phyloP scores from a whole-genome alignment of 2,797 vertebrate species.

The Pangasius larnaudii region DNA sequence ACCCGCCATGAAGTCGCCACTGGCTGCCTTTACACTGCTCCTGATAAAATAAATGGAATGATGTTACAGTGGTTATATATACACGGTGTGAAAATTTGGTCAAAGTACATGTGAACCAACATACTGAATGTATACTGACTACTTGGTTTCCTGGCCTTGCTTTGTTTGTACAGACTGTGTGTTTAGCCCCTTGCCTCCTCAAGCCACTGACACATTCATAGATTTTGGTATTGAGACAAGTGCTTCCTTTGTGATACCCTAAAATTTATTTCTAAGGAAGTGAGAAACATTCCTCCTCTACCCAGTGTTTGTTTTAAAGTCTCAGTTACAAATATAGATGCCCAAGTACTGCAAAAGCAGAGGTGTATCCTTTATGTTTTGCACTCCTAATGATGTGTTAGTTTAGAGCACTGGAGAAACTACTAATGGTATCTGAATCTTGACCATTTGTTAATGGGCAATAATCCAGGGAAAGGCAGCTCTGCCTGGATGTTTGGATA shows the following conservation, averaged over 20 bases:
- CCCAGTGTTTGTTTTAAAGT: constrained; percentile 14
- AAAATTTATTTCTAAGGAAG: constrained; percentile 15
- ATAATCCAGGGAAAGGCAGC: constrained; percentile 47
- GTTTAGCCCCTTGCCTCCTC: constrained; percentile 35
- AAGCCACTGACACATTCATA: constrained; percentile 38
- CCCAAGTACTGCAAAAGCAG: background rate
- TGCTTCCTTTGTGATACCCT: constrained; percentile 22
- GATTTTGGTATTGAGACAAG: constrained; percentile 18
- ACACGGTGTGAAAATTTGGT: constrained; percentile 21
- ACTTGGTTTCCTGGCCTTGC: constrained; percentile 24
- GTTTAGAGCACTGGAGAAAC: constrained; percentile 34
- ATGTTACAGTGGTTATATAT: constrained; percentile 34
- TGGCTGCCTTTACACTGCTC: constrained; percentile 28
- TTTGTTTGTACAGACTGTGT: constrained; percentile 49
- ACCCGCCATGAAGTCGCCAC: constrained; percentile 30
- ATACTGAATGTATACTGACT: constrained; percentile 32
- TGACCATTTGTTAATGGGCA: constrained; percentile 33
- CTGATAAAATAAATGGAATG: constrained; percentile 51
- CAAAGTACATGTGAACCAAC: constrained; percentile 36
- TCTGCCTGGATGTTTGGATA: constrained; percentile 50
- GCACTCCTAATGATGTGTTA: constrained; percentile 32
- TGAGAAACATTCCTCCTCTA: constrained; percentile 6
- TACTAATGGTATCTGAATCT: constrained; percentile 32
- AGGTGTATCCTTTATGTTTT: constrained; percentile 29
- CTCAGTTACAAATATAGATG: constrained; percentile 6